Conservation (phyloP, 2,113 vertebrate genomes). For the Piprites chloris region DNA sequence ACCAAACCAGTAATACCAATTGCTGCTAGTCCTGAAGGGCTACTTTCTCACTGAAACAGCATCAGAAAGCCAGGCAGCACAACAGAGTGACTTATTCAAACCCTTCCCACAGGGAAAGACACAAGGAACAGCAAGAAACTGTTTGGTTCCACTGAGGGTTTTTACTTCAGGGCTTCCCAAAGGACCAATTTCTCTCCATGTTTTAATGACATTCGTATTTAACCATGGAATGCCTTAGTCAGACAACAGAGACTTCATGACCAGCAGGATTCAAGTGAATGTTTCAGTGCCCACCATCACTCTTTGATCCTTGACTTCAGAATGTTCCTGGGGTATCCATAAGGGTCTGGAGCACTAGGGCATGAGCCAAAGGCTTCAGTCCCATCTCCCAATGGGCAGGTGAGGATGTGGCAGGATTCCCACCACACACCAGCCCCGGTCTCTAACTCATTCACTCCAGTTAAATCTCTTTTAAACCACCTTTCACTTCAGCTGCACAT, state of each 20-base stretch:
- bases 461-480: neutral
- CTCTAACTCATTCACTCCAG: neutral
- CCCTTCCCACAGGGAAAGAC: neutral
- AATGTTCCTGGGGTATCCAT: neutral
- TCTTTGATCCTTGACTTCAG: neutral
- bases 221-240: neutral
- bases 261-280: neutral
- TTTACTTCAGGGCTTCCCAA: neutral
- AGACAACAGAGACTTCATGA: neutral
- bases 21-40: neutral
- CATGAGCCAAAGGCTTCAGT: neutral
- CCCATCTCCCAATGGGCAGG: accelerated
- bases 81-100: neutral
- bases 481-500: neutral
- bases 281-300: neutral
- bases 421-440: accelerated
- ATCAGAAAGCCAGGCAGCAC: neutral
- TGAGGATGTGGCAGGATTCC: neutral
- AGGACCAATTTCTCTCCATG: neutral
- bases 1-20: neutral
- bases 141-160: neutral
- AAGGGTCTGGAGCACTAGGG: neutral
- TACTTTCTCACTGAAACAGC: neutral
- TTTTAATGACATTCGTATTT: neutral
- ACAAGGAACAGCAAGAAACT: neutral